phyloP scores from a whole-genome alignment of 2,797 vertebrate genomes.

The Rhabdomys pumilio region DNA sequence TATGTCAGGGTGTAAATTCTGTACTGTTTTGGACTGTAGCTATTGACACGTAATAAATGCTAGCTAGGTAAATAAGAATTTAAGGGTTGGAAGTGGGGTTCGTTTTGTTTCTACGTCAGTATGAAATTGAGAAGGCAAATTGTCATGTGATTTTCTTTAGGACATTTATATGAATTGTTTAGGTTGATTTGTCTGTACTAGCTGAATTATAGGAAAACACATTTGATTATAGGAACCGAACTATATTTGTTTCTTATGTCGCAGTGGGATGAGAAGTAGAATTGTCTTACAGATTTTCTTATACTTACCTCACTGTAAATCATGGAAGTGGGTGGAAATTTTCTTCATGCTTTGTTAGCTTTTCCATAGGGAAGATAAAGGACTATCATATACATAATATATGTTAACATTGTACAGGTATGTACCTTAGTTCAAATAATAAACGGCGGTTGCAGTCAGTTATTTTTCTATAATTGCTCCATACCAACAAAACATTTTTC shows the following conservation, averaged over 20 bases:
- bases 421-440: slow-evolving; percentile 60
- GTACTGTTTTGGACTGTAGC: neutral
- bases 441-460: slow-evolving; percentile 6
- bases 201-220: neutral
- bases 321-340: slow-evolving; percentile 40
- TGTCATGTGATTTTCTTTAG: slow-evolving; percentile 26
- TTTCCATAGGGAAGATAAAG: slow-evolving; percentile 72
- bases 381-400: slow-evolving; percentile 65
- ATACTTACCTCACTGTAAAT: neutral
- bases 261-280: neutral
- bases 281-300: neutral
- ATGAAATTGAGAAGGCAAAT: slow-evolving; percentile 35
- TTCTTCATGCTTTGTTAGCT: slow-evolving; percentile 71
- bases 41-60: neutral
- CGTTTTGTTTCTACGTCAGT: slow-evolving; percentile 1
- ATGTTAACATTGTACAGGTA: slow-evolving; percentile 79
- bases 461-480: slow-evolving; percentile 40
- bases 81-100: neutral
- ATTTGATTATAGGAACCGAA: neutral
- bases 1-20: neutral
- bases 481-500: slow-evolving; percentile 20
- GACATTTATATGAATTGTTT: neutral
- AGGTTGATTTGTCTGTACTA: neutral
- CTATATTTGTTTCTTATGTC: neutral
- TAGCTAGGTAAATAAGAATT: neutral